Evolutionary conservation across 2,113 vertebrate species (phyloP).

Genomic region (Baryphthengus martii): DNA sequence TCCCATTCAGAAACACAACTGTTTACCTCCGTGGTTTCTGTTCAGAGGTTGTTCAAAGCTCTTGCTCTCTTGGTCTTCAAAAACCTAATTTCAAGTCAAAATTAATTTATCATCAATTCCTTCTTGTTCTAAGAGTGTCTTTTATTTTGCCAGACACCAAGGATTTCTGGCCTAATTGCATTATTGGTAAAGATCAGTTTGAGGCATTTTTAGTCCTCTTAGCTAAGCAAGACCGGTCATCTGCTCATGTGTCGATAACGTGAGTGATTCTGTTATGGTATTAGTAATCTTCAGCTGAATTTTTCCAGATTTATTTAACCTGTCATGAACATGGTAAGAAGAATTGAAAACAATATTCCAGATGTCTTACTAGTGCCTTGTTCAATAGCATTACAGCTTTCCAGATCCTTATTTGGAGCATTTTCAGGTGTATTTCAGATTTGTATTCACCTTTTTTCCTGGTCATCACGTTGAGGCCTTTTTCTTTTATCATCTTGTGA

Average conservation of each 20-base stretch:
- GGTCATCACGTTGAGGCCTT: background rate
- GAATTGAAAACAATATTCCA: background rate
- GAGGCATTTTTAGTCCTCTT: background rate
- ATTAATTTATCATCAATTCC: background rate
- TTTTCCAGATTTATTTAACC: background rate
- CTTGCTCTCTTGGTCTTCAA: background rate
- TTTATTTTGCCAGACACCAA: background rate
- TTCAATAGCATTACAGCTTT: background rate
- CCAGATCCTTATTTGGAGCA: background rate
- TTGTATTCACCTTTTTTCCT: background rate
- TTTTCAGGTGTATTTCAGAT: background rate
- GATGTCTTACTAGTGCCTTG: background rate
- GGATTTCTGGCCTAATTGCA: background rate
- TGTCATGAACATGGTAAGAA: background rate
- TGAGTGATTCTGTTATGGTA: background rate
- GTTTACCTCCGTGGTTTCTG: background rate
- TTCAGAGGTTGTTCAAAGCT: background rate
- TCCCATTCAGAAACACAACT: background rate
- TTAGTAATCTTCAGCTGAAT: background rate
- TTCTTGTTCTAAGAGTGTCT: background rate
- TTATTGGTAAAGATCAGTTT: background rate
- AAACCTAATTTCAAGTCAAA: background rate
- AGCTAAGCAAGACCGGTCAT: background rate
- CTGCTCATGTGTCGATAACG: background rate
- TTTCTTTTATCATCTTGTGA: background rate